Base-by-base conservation (phyloP, 2,113 vertebrate species). In the Megalops atlanticus region DNA sequence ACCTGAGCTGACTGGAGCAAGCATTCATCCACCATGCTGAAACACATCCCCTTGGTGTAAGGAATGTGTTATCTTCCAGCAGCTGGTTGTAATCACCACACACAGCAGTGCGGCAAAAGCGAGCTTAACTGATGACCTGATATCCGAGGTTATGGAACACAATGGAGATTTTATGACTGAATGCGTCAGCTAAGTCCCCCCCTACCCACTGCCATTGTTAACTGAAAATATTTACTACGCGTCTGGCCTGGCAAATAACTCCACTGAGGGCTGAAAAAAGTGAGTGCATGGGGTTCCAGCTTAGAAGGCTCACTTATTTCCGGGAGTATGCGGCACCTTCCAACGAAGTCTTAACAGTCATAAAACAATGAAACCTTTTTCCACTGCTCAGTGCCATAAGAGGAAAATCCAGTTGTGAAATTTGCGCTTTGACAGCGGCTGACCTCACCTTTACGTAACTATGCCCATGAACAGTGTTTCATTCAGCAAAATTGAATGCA, bases 41-140 rank as follows among this genome's bases (percentile, higher is more conserved):
- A 74, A 74, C 73, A 8, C 5, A 27, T 64, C n/a, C n/a, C n/a
- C 74, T 78, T 84, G 80, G 85, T 83, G 81, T 39, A 85, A 84
- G 64, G 41, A 40, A n/a, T 33, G 52, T 21, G 73, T 58, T 78
- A 39, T 78, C 54, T 10, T 45, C 41, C 11, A 38, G 47, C 69
- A 54, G 21, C 36, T 38, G 69, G 14, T 40, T 14, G 71, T 43
- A 45, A 18, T 69, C 39, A 2, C 38, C 68, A 1, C 5, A 18
- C 33, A 80, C 18, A 74, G 38, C 43, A 54, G 6, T 16, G 27
- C 40, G 33, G 64, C 35, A 58, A 58, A 54, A 1, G 33, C 33
- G 27, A 38, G 45, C 79, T 74, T 38, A 80, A 38, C 36, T 18
- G 24, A 18, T 33, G 70, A 33, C 24, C 69, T 47, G 35, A 38